Conservation (phyloP, 2,888 invertebrate genomes). For the Psylliodes chrysocephalus region DNA sequence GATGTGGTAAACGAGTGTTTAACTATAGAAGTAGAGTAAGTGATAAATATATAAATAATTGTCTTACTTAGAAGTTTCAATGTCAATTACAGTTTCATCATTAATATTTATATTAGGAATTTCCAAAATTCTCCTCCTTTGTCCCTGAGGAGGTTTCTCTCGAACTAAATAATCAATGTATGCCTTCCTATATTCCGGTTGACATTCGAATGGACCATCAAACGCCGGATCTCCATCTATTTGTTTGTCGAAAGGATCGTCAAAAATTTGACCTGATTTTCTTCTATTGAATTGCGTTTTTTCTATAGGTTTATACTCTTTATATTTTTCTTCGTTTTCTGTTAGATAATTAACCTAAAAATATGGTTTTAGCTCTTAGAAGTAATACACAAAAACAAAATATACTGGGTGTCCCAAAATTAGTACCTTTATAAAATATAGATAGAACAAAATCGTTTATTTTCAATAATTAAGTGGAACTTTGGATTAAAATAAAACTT, state of each 20-base stretch:
- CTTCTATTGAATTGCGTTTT: slow-evolving; percentile 42
- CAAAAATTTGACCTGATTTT: slow-evolving; percentile 53
- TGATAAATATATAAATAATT: background rate
- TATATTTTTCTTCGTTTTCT: slow-evolving; percentile 54
- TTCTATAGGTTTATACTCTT: slow-evolving; percentile 35
- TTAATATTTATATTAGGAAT: slow-evolving; percentile 27
- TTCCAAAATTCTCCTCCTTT: slow-evolving; percentile 33
- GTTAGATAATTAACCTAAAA: slow-evolving; percentile 54
- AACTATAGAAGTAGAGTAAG: no score
- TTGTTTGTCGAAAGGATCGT: slow-evolving; percentile 59
- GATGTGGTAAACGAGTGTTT: no score
- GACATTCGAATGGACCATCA: slow-evolving; percentile 59
- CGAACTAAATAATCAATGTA: slow-evolving; percentile 63
- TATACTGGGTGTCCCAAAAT: no score
- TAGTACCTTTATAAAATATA: no score
- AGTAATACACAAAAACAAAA: no score
- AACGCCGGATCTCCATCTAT: slow-evolving; percentile 61
- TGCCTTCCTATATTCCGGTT: slow-evolving; percentile 66
- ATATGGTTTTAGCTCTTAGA: no score
- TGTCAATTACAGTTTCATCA: slow-evolving; percentile 4
- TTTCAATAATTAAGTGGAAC: no score
- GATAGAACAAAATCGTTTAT: no score
- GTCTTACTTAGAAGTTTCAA: slow-evolving; percentile 36
- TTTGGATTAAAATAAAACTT: no score
- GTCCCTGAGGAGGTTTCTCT: slow-evolving; percentile 47